Base-by-base conservation (phyloP, 2,113 vertebrate species). In the Desmodus rotundus region DNA sequence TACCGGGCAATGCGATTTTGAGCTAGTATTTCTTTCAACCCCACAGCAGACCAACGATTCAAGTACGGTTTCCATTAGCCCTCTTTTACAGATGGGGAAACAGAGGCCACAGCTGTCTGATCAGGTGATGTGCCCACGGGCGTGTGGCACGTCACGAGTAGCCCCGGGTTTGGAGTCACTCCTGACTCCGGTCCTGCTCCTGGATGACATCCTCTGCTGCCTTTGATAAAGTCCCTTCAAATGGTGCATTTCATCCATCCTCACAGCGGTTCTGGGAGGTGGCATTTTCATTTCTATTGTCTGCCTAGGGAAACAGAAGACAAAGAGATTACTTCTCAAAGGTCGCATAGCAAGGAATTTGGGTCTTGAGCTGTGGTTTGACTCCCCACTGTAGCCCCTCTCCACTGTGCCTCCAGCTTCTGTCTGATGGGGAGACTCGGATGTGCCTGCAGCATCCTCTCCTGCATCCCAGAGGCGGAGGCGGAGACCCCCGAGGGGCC, bases 401-500 rank as follows among this genome's bases (percentile, higher is more conserved):
- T 56, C 54, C 54, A 24, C 54, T 56, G 54, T 33, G 28, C 50
- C 31, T 26, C 65, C 47, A 33, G 31, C 14, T 7, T 14, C 17
- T 47, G 20, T 12, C 33, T 36, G 41, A 28, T 56, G 52, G 15
- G 1, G 11, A 31, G 68, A 28, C 4, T 2, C 10, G 0, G 2
- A 45, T 20, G 13, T 14, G 24, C 14, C 67, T 7, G 5, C 33
- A 54, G 63, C 28, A 9, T 68, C 43, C 22, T 47, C 9, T 41
- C 2, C 0, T 2, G 0, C 5, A 0, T 65, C 89, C 0, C 4
- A 0, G 17, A 0, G 89, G 88, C 1, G 97, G 95, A 58, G 41
- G 13, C 73, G n/a, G 43, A 76, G 80, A 0, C 0, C 72, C 43
- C 22, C 11, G 17, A 38, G 17, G 54, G 33, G 17, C 47, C 33